These are phyloP conservation scores for Pelodytes ibericus DNA, from an alignment of 2,797 vertebrate species.

Conservation along the genomic window DNA sequence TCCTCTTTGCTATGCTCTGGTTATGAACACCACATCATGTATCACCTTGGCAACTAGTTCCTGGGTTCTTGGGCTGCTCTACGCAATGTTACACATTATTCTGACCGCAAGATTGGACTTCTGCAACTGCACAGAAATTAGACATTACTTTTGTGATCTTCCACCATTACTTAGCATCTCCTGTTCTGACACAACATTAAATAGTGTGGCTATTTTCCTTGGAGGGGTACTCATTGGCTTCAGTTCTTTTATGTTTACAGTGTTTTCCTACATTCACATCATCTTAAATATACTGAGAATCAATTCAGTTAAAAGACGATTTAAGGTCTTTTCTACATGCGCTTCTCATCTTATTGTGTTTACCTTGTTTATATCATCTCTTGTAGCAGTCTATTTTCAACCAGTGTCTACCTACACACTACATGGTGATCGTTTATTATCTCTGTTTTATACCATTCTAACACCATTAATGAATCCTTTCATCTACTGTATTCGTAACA, in stretches of 20 bases:
- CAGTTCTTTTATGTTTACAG: not conserved
- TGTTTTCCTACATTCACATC: slow-evolving; percentile 10
- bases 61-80: not conserved
- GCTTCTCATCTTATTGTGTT: slow-evolving; percentile 14
- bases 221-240: not conserved
- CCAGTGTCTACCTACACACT: slow-evolving; percentile 35
- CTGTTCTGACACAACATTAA: slow-evolving; percentile 2
- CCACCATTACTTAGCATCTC: slow-evolving; percentile 18
- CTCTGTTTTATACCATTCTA: slow-evolving; percentile 54
- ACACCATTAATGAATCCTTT: slow-evolving; percentile 59
- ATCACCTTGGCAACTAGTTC: not conserved
- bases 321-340: slow-evolving; percentile 15
- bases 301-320: slow-evolving; percentile 3
- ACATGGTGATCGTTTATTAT: slow-evolving; percentile 47
- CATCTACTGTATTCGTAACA: slow-evolving; percentile 59
- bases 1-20: not conserved
- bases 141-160: slow-evolving; percentile 23
- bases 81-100: slow-evolving; percentile 3
- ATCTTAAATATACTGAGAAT: slow-evolving; percentile 10
- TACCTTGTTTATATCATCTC: not conserved
- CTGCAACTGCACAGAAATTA: slow-evolving; percentile 8
- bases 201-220: slow-evolving; percentile 8
- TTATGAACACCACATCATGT: not conserved
- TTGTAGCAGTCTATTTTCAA: slow-evolving; percentile 1
- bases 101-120: not conserved